Evolutionary conservation across 2,113 vertebrate genomes (phyloP), one percentile per base, ranked within the genome.

Genomic region (Serilophus lunatus): DNA sequence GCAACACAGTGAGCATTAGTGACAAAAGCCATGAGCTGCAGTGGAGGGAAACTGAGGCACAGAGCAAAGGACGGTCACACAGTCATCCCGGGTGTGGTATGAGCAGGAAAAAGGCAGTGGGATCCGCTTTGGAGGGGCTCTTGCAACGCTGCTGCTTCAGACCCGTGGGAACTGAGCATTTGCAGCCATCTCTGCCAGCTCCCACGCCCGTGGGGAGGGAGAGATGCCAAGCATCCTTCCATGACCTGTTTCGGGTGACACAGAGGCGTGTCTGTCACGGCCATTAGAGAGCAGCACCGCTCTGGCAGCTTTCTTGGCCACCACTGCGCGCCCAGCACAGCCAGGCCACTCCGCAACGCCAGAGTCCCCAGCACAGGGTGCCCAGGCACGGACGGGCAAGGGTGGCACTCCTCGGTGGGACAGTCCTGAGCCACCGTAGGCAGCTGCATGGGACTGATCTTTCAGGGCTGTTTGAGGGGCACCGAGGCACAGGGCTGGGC

Each of bases 241-340:
- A 0, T 7, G 69, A 17, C 36, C 57, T 29, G 31, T 72, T 50
- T 42, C 0, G 4, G 38, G 70, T 56, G 90, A 20, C 65, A 57
- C n/a, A 18, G 54, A 45, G 82, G 23, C 7, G 6, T 13, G 77
- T 60, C 19, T 25, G 14, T 68, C n/a, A 6, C 2, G 50, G 80
- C 86, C 95, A 40, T 94, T 38, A 94, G 79, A 77, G 90, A 95
- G 91, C 88, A 96, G 90, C 86, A 86, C 63, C 3, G 0, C 76
- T 12, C 1, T 78, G 88, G 61, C 42, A 35, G 74, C 20, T 10
- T 24, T 78, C 53, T 78, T 1, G 8, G 44, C 12, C 60, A 12
- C 12, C 44, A 3, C 23, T 3, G 1, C 49, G 10, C 47, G 5
- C 8, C 6, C 54, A 14, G 47, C 50, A 3, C 38, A 10, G 80